A percentile compares a stretch with the other conserved stretches of the same genome.
These are phyloP conservation scores for Ganaspis brasiliensis DNA, from an alignment of 2,888 invertebrate species.

Conservation along the genomic window DNA sequence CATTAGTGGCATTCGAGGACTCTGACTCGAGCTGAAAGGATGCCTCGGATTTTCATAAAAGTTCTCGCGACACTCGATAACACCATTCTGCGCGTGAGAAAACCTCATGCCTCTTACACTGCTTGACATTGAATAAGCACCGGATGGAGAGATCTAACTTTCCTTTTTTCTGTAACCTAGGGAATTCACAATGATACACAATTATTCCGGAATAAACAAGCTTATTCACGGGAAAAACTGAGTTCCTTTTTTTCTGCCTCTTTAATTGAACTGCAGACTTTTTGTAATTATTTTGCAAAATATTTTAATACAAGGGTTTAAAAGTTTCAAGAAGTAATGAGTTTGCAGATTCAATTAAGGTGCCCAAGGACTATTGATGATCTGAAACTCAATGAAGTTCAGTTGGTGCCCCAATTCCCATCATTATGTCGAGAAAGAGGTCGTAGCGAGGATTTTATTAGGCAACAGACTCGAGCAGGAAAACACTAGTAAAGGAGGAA, in stretches of 20 bases:
- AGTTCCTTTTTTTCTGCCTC: neutral
- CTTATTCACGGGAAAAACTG: neutral
- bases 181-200: neutral
- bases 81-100: slow-evolving; percentile 19
- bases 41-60: slow-evolving; percentile 30
- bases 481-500: too few species aligned
- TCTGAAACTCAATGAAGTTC: too few species aligned
- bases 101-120: slow-evolving; percentile 5
- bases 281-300: too few species aligned
- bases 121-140: neutral
- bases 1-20: slow-evolving; percentile 31
- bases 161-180: neutral
- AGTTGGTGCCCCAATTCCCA: too few species aligned
- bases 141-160: slow-evolving; percentile 23
- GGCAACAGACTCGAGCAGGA: too few species aligned
- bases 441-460: too few species aligned
- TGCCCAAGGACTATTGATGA: too few species aligned
- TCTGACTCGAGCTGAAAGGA: neutral
- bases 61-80: slow-evolving; percentile 14
- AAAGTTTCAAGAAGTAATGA: too few species aligned
- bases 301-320: too few species aligned
- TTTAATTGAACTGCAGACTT: too few species aligned
- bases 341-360: too few species aligned
- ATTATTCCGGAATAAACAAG: neutral
- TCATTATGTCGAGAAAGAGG: too few species aligned